Evolutionary conservation across 2,888 invertebrate species (phyloP), one percentile per base, ranked within the genome.

Genomic region (Falcaria lacertinaria): DNA sequence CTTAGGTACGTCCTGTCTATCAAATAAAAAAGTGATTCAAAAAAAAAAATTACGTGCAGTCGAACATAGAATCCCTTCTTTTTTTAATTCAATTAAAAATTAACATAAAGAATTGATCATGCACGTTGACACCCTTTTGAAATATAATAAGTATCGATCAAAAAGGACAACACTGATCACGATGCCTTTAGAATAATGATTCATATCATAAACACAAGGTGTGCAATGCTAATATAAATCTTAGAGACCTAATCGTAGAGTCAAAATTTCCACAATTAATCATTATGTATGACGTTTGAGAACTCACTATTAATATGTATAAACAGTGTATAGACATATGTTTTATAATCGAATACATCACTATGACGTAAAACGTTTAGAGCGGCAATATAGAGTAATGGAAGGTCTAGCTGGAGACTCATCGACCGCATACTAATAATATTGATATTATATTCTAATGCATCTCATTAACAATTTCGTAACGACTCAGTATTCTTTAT

Each of bases 351-450:
- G 37, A 28, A 47, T 48, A 52, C 54, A 57, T 60, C 52, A 57
- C 37, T 14, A 15, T 57, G 54, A 56, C 56, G 54, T 51, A 47
- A 52, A 42, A 48, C 50, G 50, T 51, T 58, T 49, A 54, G 43
- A 48, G 39, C 41, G 43, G 43, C 46, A 50, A 42, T 49, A 49
- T 36, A 43, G 33, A n/a, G 36, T 38, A 17, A 35, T 19, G 13
- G 17, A 15, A 11, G 34, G n/a, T 22, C 22, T 22, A 22, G 6
- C n/a, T n/a, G n/a, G 22, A 22, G 22, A 22, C 22, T 22, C 22
- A 11, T 28, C 11, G 28, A 28, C 28, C 19, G 19, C 19, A 4
- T 28, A 11, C 28, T 8, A 28, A 28, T 28, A 5, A 4, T 28
- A 11, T 11, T 8, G 11, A 28, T 28, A 5, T 28, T 28, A 28